Base-by-base conservation (phyloP, 2,113 vertebrate species). In the Gymnobelideus leadbeateri region DNA sequence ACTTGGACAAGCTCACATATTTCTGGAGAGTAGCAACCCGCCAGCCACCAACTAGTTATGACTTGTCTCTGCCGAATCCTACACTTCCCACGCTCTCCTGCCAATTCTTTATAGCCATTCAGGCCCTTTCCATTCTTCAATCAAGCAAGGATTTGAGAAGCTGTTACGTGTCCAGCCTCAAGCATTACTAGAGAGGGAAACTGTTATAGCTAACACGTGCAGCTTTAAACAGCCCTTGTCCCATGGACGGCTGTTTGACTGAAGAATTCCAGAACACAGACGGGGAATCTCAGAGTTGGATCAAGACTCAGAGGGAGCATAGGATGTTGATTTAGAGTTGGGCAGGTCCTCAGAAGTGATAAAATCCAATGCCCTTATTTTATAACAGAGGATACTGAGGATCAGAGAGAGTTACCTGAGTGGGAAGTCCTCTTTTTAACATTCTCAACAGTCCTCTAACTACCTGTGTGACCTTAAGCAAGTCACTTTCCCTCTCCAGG, bases 121-220 rank as follows among this genome's bases (percentile, higher is more conserved):
- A 90, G 23, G 50, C 54, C 4, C 57, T 16, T 77, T 90, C 28
- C 21, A 89, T 52, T 94, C 57, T 91, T 92, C 14, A 84, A 5
- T 92, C 37, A 57, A 37, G 89, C 54, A 92, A 92, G 51, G 91
- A 92, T 61, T 95, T 91, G 28, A 92, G 49, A n/a, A 55, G 4
- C 51, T 57, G 0, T 25, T 19, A 51, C 46, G 37, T 91, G 19
- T 43, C n/a, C 51, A 89, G 51, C 14, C 52, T 2, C 57, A 11
- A 47, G 19, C 5, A 90, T 57, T n/a, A 57, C 68, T 49, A 52
- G 26, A 11, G 23, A 92, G 55, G 93, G 9, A 90, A 12, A 24
- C 55, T 49, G 51, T 55, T 54, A 46, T 3, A 61, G 49, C 3
- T 95, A 96, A 94, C 14, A 25, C 25, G 24, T 91, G 49, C 51